Percentiles rank a stretch among this genome's conserved stretches.
Conservation (phyloP, 2,888 invertebrate species). For the Dryadula phaetusa region DNA sequence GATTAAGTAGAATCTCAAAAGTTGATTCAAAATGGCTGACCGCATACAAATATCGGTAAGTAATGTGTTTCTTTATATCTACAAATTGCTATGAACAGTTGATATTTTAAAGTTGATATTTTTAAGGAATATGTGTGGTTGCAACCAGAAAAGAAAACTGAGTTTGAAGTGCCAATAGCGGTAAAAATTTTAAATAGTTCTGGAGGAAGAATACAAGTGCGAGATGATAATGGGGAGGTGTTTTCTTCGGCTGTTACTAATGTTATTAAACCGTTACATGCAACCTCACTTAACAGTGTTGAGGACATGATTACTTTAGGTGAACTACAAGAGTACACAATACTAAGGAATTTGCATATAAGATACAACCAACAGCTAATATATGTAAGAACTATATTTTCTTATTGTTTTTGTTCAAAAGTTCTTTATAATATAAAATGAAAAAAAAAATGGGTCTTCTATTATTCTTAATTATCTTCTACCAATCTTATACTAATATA, state of each 20-base stretch:
- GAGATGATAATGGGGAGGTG: slow-evolving; percentile 93
- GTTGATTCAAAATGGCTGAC: slow-evolving; percentile 63
- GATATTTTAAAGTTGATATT: background rate
- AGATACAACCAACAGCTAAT: slow-evolving; percentile 94
- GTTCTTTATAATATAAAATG: no score
- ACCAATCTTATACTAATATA: no score
- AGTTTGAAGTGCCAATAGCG: slow-evolving; percentile 94
- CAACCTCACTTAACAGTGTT: slow-evolving; percentile 91
- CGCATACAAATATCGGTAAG: slow-evolving; percentile 71
- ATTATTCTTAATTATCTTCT: no score
- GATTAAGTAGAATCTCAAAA: slow-evolving; percentile 63
- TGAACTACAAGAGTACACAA: slow-evolving; percentile 97
- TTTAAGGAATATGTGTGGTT: slow-evolving; percentile 94
- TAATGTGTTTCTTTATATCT: slow-evolving; percentile 38
- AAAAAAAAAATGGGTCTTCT: no score
- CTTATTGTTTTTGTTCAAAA: background rate
- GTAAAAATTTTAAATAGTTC: slow-evolving; percentile 92
- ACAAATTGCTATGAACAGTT: background rate
- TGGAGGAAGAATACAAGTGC: slow-evolving; percentile 89
- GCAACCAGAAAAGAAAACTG: slow-evolving; percentile 87
- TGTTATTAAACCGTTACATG: slow-evolving; percentile 89
- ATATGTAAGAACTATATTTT: slow-evolving; percentile 89
- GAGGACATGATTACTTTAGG: slow-evolving; percentile 98
- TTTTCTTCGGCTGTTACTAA: slow-evolving; percentile 84
- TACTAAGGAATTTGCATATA: slow-evolving; percentile 94